phyloP scores from a whole-genome alignment of 2,888 invertebrate species.

The Caenorhabditis japonica region DNA sequence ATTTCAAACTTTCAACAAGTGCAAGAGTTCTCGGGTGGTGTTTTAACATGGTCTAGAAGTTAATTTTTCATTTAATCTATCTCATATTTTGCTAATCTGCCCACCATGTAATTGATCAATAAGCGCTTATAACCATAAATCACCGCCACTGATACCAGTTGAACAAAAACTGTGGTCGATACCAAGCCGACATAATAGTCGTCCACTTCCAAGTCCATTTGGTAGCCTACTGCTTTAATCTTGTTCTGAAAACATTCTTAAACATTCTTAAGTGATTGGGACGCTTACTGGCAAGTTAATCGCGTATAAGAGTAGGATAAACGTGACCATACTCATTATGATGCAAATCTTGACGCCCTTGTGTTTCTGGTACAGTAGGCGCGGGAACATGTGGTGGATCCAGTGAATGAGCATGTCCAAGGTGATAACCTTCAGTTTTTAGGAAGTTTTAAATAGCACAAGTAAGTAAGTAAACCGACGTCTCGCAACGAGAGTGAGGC shows the following conservation, averaged over 20 bases:
- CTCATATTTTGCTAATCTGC: not conserved
- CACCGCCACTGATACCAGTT: conserved; percentile 20
- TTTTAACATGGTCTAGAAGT: conserved; percentile 43
- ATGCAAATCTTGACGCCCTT: conserved; percentile 16
- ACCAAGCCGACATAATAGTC: conserved; percentile 35
- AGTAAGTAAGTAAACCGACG: too few species aligned
- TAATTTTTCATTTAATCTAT: not conserved
- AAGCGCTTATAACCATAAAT: conserved; percentile 28
- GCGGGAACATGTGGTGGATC: conserved; percentile 21
- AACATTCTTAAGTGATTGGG: too few species aligned
- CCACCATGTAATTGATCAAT: conserved; percentile 21
- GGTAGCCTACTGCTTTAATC: conserved; percentile 1
- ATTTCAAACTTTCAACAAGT: conserved; percentile 14
- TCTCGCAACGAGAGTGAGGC: too few species aligned
- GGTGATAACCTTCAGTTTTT: conserved; percentile 39
- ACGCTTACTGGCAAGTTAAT: conserved; percentile 16
- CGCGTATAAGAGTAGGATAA: conserved; percentile 11
- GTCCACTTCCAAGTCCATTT: conserved; percentile 17
- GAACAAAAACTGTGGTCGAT: conserved; percentile 29
- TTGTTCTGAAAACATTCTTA: conserved; percentile 24
- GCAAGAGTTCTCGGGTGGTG: conserved; percentile 17
- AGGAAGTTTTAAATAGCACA: too few species aligned
- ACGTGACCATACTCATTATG: conserved; percentile 11
- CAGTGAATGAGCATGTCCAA: conserved; percentile 28
- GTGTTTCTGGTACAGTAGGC: conserved; percentile 32